These are phyloP conservation scores for Ichneumoninae sp. DNA, from an alignment of 2,888 invertebrate species.

Conservation along the genomic window DNA sequence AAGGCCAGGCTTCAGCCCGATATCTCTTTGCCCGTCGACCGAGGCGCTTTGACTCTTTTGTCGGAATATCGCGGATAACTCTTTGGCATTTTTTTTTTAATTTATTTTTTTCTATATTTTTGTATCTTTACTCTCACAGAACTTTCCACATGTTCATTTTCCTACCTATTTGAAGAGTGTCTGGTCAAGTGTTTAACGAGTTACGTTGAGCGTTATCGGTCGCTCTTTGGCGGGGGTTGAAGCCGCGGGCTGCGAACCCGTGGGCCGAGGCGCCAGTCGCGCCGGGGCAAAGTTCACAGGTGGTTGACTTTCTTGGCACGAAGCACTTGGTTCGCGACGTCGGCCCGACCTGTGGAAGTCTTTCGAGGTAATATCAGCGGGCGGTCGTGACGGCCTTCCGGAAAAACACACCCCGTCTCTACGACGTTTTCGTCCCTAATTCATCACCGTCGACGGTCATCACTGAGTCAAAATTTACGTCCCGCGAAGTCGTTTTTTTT, in stretches of 20 bases:
- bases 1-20: not conserved
- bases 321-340: constrained; percentile 29
- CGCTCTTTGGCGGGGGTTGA: not conserved
- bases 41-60: not conserved
- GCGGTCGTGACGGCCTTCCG: not conserved
- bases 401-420: constrained; percentile 1
- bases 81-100: not conserved
- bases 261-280: constrained; percentile 20
- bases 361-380: not conserved
- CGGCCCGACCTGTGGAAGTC: constrained; percentile 14
- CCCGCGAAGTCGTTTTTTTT: too few relatives aligned
- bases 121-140: not conserved
- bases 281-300: constrained; percentile 66
- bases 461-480: too few relatives aligned
- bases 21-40: constrained; percentile 26
- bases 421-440: not conserved
- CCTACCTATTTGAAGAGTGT: not conserved
- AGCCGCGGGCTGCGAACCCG: constrained; percentile 35
- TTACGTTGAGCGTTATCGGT: not conserved
- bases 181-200: not conserved
- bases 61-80: not conserved
- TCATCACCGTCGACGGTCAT: not conserved
- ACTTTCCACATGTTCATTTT: not conserved
- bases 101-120: too few relatives aligned
- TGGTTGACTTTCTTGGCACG: constrained; percentile 69